A percentile compares a stretch with the other conserved stretches of the same genome.
Evolutionary conservation across 2,797 vertebrate genomes (phyloP).

Genomic region (Sebastes alutus): DNA sequence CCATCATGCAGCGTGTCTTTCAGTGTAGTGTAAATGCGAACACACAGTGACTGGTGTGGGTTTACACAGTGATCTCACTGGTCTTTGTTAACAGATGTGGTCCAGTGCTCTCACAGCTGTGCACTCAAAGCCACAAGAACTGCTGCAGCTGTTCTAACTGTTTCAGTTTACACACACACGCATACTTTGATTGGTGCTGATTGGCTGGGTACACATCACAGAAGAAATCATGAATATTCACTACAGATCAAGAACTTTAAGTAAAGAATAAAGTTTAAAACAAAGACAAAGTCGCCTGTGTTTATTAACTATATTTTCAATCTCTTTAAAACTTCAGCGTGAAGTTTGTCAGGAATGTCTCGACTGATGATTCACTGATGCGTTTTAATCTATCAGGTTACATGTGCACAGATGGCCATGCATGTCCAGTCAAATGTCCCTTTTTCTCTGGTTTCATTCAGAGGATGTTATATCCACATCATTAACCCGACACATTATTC

Average conservation of each 20-base stretch:
- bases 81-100: conserved; percentile 74
- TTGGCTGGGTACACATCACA: conserved; percentile 32
- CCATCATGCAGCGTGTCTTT: conserved; percentile 43
- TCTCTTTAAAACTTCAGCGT: neutral
- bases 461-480: conserved; percentile 56
- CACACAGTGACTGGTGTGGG: conserved; percentile 30
- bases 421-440: conserved; percentile 51
- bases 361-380: conserved; percentile 42
- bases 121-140: conserved; percentile 61
- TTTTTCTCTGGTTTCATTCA: conserved; percentile 67
- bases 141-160: conserved; percentile 76
- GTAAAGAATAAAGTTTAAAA: neutral
- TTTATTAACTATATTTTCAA: neutral
- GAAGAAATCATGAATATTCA: conserved; percentile 27
- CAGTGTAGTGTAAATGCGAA: conserved; percentile 33
- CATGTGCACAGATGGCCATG: conserved; percentile 77
- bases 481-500: conserved; percentile 54
- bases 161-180: conserved; percentile 58
- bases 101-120: conserved; percentile 71
- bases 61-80: conserved; percentile 63
- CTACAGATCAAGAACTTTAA: neutral
- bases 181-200: conserved; percentile 27
- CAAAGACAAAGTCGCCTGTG: neutral
- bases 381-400: conserved; percentile 74
- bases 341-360: conserved; percentile 35